Conservation (phyloP, 2,797 vertebrate species). For the Ambastaia sidthimunki region DNA sequence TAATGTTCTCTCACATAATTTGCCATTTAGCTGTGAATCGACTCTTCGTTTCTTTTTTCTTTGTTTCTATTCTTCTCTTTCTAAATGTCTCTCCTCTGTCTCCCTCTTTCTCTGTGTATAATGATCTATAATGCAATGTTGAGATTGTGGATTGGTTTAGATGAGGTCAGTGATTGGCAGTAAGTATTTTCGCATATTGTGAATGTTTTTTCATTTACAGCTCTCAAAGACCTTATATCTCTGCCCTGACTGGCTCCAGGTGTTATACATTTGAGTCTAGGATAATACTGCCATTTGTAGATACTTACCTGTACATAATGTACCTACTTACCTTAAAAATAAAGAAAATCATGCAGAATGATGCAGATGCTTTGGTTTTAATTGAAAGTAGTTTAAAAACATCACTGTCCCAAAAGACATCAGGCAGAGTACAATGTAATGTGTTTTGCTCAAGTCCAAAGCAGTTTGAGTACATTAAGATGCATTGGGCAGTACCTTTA, state of each 20-base stretch:
- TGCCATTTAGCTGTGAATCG: slow-evolving; percentile 7
- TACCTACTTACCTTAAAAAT: slow-evolving; percentile 41
- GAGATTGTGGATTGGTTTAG: slow-evolving; percentile 30
- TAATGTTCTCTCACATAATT: slow-evolving; percentile 32
- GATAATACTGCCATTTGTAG: slow-evolving; percentile 42
- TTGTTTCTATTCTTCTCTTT: slow-evolving; percentile 5
- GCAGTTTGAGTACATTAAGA: too few relatives aligned
- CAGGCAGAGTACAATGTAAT: neutral
- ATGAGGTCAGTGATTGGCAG: slow-evolving; percentile 54
- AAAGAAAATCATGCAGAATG: slow-evolving; percentile 6
- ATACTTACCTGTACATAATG: slow-evolving; percentile 52
- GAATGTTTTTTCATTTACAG: slow-evolving; percentile 54
- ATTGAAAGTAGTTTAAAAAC: neutral
- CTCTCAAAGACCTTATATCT: slow-evolving; percentile 39
- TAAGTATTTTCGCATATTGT: slow-evolving; percentile 56
- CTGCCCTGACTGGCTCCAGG: slow-evolving; percentile 34
- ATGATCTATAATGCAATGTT: slow-evolving; percentile 31
- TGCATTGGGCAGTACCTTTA: too few relatives aligned
- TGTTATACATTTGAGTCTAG: slow-evolving; percentile 18
- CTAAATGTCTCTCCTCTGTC: neutral
- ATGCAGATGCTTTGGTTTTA: neutral
- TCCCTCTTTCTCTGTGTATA: slow-evolving; percentile 11
- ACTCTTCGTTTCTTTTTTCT: slow-evolving; percentile 17
- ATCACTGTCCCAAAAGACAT: neutral
- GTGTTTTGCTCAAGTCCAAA: neutral